A percentile compares a stretch with the other conserved stretches of the same genome.
Evolutionary conservation across 2,888 invertebrate genomes (phyloP).

Genomic region (Theodoxus fluviatilis): DNA sequence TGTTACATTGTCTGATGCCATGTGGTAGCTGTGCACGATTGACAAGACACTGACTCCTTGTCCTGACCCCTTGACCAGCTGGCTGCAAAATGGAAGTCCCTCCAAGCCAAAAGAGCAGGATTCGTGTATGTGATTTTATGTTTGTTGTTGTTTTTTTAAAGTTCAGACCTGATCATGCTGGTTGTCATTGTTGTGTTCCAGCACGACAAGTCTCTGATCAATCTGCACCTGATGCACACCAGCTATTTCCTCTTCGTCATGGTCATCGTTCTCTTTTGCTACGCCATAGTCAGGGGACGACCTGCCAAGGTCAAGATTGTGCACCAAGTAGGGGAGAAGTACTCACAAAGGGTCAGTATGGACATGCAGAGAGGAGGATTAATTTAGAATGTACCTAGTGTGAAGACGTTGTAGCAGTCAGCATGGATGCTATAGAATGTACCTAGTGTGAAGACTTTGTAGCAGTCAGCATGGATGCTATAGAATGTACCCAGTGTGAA

Average conservation of each 20-base stretch:
- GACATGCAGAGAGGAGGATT: no score
- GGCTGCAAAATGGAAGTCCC: background rate
- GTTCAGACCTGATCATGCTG: background rate
- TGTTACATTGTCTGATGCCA: no score
- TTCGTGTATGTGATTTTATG: background rate
- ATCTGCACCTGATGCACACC: constrained; percentile 66
- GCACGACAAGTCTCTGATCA: constrained; percentile 64
- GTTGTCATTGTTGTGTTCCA: constrained; percentile 40
- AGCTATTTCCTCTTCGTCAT: constrained; percentile 66
- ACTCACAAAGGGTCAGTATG: no score
- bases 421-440: no score
- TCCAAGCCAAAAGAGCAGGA: no score
- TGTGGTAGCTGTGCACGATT: constrained; percentile 3
- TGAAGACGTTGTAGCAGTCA: no score
- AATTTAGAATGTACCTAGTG: no score
- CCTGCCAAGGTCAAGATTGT: constrained; percentile 39
- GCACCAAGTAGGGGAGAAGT: no score
- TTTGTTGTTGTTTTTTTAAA: background rate
- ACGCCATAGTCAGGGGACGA: constrained; percentile 61
- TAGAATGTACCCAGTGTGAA: no score
- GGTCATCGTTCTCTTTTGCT: constrained; percentile 64
- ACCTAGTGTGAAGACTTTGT: no score
- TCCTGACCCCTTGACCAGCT: no score
- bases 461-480: no score
- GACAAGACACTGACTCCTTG: constrained; percentile 25